A percentile compares a stretch with the other conserved stretches of the same genome.
phyloP scores from a whole-genome alignment of 1,140 invertebrate species.

The Drosophila burlai region DNA sequence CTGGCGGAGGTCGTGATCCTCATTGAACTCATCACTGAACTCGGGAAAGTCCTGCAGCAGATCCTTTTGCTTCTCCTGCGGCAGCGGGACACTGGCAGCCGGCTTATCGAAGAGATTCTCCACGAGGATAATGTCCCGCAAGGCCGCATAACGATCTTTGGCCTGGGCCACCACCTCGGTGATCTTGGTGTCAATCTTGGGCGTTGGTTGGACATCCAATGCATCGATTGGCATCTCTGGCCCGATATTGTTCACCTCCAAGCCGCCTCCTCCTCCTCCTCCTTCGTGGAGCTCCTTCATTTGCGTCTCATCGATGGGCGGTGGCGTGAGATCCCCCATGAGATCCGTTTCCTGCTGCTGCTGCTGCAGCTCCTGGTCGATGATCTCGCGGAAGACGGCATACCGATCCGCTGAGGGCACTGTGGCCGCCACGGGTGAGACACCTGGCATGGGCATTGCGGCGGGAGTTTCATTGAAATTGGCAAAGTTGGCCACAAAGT shows the following conservation, averaged over 20 bases:
- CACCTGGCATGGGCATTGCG: constrained; percentile 72
- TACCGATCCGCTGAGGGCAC: constrained; percentile 90
- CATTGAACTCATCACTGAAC: constrained; percentile 80
- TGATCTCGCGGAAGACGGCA: constrained; percentile 93
- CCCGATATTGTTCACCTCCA: constrained; percentile 16
- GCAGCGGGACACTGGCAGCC: neutral
- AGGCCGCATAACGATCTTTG: constrained; percentile 89
- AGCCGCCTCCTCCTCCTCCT: neutral
- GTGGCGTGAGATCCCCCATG: constrained; percentile 66
- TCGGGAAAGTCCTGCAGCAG: constrained; percentile 74
- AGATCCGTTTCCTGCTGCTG: constrained; percentile 85
- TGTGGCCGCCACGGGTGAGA: constrained; percentile 13
- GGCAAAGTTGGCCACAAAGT: constrained; percentile 88
- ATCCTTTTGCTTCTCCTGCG: constrained; percentile 64
- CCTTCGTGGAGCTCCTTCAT: constrained; percentile 28
- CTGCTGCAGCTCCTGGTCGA: constrained; percentile 89
- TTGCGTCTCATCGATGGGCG: constrained; percentile 45
- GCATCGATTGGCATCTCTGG: constrained; percentile 36
- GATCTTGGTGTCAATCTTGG: constrained; percentile 85
- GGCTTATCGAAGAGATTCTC: constrained; percentile 87
- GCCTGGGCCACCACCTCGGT: constrained; percentile 84
- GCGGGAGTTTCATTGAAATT: constrained; percentile 86
- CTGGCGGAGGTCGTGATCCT: constrained; percentile 77
- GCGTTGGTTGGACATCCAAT: constrained; percentile 39
- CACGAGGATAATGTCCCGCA: constrained; percentile 89